Evolutionary conservation across 2,888 invertebrate genomes (phyloP), one percentile per base, ranked within the genome.

Genomic region (Yponomeuta malinellus): DNA sequence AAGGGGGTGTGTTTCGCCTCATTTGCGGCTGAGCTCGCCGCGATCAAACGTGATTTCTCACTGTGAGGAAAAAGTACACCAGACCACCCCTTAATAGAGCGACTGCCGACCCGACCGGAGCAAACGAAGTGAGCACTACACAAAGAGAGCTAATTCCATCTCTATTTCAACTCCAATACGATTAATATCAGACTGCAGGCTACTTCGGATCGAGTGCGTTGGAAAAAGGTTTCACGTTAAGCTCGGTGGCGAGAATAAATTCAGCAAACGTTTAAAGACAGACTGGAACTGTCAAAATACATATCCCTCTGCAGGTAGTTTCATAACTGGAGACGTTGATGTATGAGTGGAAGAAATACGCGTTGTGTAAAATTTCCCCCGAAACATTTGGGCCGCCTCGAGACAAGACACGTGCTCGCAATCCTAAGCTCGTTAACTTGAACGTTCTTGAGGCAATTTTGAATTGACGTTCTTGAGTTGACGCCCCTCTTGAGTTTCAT

Each of bases 11-110:
- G 88, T 89, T 90, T 87, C 89, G 90, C 87, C 84, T 88, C 90
- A 89, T 90, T 90, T 89, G 86, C 85, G 86, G 86, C 79, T 78
- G 82, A 83, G 84, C 81, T 84, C 81, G 75, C 74, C 78, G 80
- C 83, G 84, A 87, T 86, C 85, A 82, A 88, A 88, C 85, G 87
- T 85, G 88, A 89, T 89, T 90, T 86, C 87, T 88, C 88, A 88
- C 86, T 87, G 85, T 80, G 77, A 78, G 79, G 81, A 81, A 79
- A 84, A 83, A 83, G 78, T 79, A 80, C 43, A 43, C 79, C 82
- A 81, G 83, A 79, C 72, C 79, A 33, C 65, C 75, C 76, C 74
- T 73, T 82, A 83, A 84, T 82, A 83, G 81, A 82, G 82, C 79
- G 79, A 82, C 80, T 81, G 81, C 76, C 31, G 80, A 80, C 80